Evolutionary conservation across 2,888 invertebrate genomes (phyloP).

Genomic region (Chalcosyrphus nemorum): DNA sequence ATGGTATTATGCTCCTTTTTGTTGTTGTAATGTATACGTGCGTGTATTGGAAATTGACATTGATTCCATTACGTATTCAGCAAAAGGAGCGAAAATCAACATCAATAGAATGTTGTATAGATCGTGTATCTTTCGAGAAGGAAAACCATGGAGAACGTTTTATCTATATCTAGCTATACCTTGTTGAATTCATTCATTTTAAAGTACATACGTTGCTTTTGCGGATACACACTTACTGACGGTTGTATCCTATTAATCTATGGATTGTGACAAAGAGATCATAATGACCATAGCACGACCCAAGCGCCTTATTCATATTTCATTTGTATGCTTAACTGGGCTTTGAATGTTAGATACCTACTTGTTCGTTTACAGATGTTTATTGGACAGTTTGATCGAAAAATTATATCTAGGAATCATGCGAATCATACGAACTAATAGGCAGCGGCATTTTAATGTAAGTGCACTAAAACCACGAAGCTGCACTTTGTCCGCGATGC

Average conservation of each 20-base stretch:
- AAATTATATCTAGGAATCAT: background rate
- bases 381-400: background rate
- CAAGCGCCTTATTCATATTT: background rate
- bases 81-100: slow-evolving; percentile 71
- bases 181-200: slow-evolving; percentile 55
- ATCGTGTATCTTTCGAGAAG: slow-evolving; percentile 40
- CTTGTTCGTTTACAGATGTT: background rate
- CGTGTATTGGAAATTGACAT: slow-evolving; percentile 71
- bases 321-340: background rate
- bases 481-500: no score
- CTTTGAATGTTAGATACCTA: background rate
- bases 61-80: slow-evolving; percentile 73
- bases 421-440: no score
- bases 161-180: slow-evolving; percentile 2
- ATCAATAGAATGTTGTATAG: slow-evolving; percentile 47
- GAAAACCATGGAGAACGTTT: no score
- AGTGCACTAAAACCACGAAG: no score
- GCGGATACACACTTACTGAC: slow-evolving; percentile 12
- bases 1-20: slow-evolving; percentile 72
- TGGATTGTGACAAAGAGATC: background rate
- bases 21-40: slow-evolving; percentile 68
- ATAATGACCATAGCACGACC: background rate
- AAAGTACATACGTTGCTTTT: slow-evolving; percentile 23
- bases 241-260: background rate
- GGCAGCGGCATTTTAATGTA: no score